Base-by-base conservation (phyloP, 2,797 vertebrate genomes). In the Helarctos malayanus region DNA sequence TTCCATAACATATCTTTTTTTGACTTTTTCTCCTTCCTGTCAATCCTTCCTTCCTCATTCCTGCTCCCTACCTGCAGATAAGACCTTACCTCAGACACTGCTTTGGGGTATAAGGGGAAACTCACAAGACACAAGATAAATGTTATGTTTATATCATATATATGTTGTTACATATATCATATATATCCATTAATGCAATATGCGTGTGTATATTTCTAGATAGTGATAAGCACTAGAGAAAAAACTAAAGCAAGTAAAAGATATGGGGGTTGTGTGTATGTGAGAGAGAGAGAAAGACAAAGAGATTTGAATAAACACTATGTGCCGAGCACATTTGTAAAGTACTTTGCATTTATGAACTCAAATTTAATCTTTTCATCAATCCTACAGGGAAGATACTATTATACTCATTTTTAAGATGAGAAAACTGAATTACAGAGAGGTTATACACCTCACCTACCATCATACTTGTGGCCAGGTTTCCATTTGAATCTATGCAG, bases 201-300 rank as follows among this genome's bases (percentile, higher is more conserved):
- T 25, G 18, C 27, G 10, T 19, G 21, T 91, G 7, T 76, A 12
- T 84, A 75, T 84, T 87, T 71, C 25, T 19, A 63, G 38, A 41
- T 57, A 47, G 49, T 68, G 41, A 81, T 75, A 73, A 57, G 21
- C 32, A 49, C 15, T 65, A 41, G 59, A 82, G 35, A 88, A 68
- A 94, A 94, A 80, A 27, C 16, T 68, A 75, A 91, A 89, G 49
- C 84, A 59, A 89, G 9, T 27, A 86, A 78, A 84, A 45, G 47
- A 16, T 29, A 45, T 52, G 41, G 29, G 29, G 32, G 1, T 47
- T 23, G 29, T 41, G 11, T 68, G 23, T n/a, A 27, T 52, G 38
- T 16, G 15, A 49, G 14, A 38, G 27, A 21, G 27, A 32, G 8
- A 45, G 13, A 25, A 2, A 2, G 19, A 38, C 6, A 73, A 61